These are phyloP conservation scores for Drosophila macrospina DNA, from an alignment of 2,888 invertebrate species.

Conservation along the genomic window DNA sequence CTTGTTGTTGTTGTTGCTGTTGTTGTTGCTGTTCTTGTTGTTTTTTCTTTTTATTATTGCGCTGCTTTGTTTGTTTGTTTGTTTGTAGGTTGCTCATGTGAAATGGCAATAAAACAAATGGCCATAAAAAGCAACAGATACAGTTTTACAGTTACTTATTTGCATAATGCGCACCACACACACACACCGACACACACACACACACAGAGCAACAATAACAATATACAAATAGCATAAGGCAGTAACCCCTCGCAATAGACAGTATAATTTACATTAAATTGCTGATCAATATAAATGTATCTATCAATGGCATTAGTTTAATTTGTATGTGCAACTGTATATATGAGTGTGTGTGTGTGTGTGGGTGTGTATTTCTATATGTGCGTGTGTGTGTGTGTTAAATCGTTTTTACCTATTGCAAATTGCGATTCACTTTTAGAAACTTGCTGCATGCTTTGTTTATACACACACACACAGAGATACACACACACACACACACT, in stretches of 20 bases:
- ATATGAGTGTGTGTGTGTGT: constrained; percentile 18
- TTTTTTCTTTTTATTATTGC: not conserved
- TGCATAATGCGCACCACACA: constrained; percentile 67
- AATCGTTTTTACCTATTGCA: constrained; percentile 68
- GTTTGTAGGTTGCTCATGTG: constrained; percentile 32
- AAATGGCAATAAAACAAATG: constrained; percentile 68
- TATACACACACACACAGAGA: constrained; percentile 14
- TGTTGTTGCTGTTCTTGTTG: no score
- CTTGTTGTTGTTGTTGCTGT: no score
- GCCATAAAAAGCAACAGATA: constrained; percentile 76
- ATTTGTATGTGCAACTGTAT: constrained; percentile 58
- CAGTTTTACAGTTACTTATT: constrained; percentile 62
- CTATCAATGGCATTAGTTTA: constrained; percentile 73
- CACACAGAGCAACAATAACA: constrained; percentile 31
- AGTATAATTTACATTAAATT: constrained; percentile 80
- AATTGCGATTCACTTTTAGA: constrained; percentile 33
- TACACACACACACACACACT: constrained; percentile 20
- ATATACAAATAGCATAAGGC: constrained; percentile 26
- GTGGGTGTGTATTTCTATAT: constrained; percentile 15
- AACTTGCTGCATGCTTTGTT: constrained; percentile 23
- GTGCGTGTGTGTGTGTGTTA: constrained; percentile 37
- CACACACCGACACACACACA: constrained; percentile 23
- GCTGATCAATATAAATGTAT: constrained; percentile 81
- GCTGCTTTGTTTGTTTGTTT: constrained; percentile 22
- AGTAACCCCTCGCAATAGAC: constrained; percentile 51